These are phyloP conservation scores for Vipera latastei DNA, from an alignment of 2,797 vertebrate species.

Conservation along the genomic window DNA sequence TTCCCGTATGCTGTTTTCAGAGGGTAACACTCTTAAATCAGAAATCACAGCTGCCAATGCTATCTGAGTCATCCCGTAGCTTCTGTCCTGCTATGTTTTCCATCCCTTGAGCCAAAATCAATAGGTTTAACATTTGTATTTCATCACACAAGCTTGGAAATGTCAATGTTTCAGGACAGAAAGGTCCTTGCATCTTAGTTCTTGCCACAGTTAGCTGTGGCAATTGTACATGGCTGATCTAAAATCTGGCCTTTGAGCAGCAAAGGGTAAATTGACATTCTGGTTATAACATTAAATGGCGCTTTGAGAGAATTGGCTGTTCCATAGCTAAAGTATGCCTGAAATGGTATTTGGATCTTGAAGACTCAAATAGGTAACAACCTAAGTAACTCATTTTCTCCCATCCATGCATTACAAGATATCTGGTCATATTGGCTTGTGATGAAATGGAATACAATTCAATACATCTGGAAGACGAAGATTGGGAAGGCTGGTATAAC, in stretches of 20 bases:
- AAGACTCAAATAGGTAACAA: neutral
- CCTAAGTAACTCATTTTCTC: neutral
- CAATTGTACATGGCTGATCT: neutral
- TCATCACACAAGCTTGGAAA: slow-evolving; percentile 27
- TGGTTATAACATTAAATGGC: neutral
- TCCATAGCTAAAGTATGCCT: neutral
- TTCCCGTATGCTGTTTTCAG: neutral
- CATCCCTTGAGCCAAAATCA: slow-evolving; percentile 37
- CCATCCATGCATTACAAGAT: neutral
- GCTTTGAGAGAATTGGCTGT: neutral
- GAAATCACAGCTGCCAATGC: slow-evolving; percentile 14
- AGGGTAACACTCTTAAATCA: neutral
- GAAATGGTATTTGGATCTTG: neutral
- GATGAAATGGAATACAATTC: neutral
- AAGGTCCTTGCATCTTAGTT: neutral
- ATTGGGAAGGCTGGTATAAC: neutral
- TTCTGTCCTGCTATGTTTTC: slow-evolving; percentile 21
- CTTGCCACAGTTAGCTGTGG: neutral
- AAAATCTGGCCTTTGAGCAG: neutral
- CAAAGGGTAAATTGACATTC: neutral
- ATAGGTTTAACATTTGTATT: slow-evolving; percentile 45
- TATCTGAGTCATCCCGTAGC: slow-evolving; percentile 40
- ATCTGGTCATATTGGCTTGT: neutral
- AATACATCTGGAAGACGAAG: neutral
- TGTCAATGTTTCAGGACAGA: slow-evolving; percentile 14